phyloP scores from a whole-genome alignment of 2,113 vertebrate genomes.

The human (Homo sapiens) region DNA sequence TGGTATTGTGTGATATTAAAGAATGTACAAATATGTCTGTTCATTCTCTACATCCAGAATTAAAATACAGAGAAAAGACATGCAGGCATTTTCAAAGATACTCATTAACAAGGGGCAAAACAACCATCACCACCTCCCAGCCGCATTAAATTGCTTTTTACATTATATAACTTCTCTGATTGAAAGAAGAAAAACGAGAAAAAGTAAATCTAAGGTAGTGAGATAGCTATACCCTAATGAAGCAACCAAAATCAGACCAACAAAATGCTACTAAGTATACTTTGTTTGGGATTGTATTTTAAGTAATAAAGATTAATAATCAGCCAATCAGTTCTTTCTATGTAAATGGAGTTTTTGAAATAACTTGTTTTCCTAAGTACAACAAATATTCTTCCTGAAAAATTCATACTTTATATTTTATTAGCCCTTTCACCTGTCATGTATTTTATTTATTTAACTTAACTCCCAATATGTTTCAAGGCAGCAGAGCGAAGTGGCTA shows the following conservation, averaged over 20 bases:
- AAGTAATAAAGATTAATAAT: background rate
- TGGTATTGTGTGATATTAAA: background rate
- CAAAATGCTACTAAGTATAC: background rate
- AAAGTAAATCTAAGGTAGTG: background rate
- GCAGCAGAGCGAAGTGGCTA: background rate
- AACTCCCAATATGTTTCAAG: background rate
- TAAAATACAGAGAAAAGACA: background rate
- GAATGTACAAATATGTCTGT: background rate
- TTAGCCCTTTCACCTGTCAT: background rate
- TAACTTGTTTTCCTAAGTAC: background rate
- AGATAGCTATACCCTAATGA: background rate
- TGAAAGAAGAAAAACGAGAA: background rate
- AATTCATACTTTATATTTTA: background rate
- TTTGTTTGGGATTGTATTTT: background rate
- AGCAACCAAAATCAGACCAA: background rate
- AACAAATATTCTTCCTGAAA: constrained; percentile 17
- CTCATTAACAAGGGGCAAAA: background rate
- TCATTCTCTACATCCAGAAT: background rate
- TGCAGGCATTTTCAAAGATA: constrained; percentile 15
- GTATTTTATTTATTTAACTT: constrained; percentile 43
- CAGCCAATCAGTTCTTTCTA: background rate
- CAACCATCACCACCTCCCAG: background rate
- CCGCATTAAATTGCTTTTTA: background rate
- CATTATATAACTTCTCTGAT: background rate
- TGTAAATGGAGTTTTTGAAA: background rate